A percentile compares a stretch with the other conserved stretches of the same genome.
Evolutionary conservation across 92 coral and sea anemone genomes (phyloP).

Genomic region (Siderastrea siderea): DNA sequence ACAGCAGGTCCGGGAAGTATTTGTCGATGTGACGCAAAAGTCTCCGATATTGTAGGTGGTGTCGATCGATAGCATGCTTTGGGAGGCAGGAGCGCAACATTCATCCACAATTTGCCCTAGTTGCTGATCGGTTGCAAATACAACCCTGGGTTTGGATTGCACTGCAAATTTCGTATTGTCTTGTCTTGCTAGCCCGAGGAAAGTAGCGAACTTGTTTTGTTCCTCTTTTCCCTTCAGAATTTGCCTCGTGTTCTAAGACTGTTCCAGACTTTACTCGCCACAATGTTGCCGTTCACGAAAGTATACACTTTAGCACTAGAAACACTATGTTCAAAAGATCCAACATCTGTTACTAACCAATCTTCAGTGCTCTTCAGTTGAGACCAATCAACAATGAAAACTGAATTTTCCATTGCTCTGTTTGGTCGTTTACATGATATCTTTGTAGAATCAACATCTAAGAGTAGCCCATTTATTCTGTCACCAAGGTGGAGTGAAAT

Average conservation of each 20-base stretch:
- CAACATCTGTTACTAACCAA: conserved; percentile 66
- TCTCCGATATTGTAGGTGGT: conserved; percentile 67
- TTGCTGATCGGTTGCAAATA: conserved; percentile 41
- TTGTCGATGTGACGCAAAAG: conserved; percentile 54
- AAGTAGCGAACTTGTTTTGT: neutral
- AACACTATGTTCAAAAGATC: conserved; percentile 64
- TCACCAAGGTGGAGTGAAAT: conserved; percentile 15
- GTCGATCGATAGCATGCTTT: conserved; percentile 55
- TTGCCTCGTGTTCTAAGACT: neutral
- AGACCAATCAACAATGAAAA: conserved; percentile 44
- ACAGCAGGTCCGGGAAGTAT: conserved; percentile 65
- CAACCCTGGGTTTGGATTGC: conserved; percentile 73
- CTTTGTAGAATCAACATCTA: conserved; percentile 50
- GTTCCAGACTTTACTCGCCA: conserved; percentile 16
- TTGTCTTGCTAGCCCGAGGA: conserved; percentile 25
- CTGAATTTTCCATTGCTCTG: conserved; percentile 23
- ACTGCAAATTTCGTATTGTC: conserved; percentile 47
- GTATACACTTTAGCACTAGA: conserved; percentile 48
- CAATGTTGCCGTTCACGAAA: conserved; percentile 21
- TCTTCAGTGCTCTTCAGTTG: conserved; percentile 53
- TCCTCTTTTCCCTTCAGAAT: too few species aligned
- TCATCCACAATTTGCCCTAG: conserved; percentile 45
- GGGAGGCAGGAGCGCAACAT: conserved; percentile 40
- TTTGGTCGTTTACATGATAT: conserved; percentile 53
- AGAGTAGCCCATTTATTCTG: conserved; percentile 26